These are phyloP conservation scores for Drosophila oshimai DNA, from an alignment of 1,140 invertebrate genomes.

Conservation along the genomic window DNA sequence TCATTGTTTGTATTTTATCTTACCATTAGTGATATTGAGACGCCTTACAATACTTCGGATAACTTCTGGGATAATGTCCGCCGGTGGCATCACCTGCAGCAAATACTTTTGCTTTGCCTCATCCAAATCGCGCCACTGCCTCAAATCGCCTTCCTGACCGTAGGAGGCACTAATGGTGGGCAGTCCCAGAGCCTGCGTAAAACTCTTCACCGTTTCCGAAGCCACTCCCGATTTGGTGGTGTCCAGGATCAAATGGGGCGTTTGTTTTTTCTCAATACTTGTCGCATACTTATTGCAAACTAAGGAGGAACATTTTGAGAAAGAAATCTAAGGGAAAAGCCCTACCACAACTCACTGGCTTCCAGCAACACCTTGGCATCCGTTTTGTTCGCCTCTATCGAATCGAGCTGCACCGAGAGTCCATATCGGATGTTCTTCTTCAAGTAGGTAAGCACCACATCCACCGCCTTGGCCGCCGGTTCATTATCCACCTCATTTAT, in stretches of 20 bases:
- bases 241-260: slow-evolving; percentile 91
- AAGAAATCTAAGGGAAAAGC: too few species aligned
- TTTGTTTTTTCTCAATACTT: slow-evolving; percentile 85
- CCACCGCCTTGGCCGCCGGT: slow-evolving; percentile 87
- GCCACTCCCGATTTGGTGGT: slow-evolving; percentile 89
- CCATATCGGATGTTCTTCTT: slow-evolving; percentile 87
- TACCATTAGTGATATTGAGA: slow-evolving; percentile 92
- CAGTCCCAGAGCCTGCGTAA: slow-evolving; percentile 89
- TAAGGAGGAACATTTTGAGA: slow-evolving; percentile 46
- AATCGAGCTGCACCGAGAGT: slow-evolving; percentile 86
- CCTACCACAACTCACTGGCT: slow-evolving; percentile 83
- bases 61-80: slow-evolving; percentile 91
- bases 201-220: slow-evolving; percentile 92
- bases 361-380: slow-evolving; percentile 87
- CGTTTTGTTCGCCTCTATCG: slow-evolving; percentile 86
- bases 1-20: too few species aligned
- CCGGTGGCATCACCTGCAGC: slow-evolving; percentile 90
- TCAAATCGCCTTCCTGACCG: slow-evolving; percentile 91
- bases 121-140: slow-evolving; percentile 89
- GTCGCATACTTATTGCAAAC: slow-evolving; percentile 88
- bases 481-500: slow-evolving; percentile 89
- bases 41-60: slow-evolving; percentile 90
- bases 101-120: slow-evolving; percentile 88
- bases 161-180: slow-evolving; percentile 93
- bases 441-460: slow-evolving; percentile 87